These are phyloP conservation scores for Python bivittatus DNA, from an alignment of 2,113 vertebrate genomes.

Conservation along the genomic window DNA sequence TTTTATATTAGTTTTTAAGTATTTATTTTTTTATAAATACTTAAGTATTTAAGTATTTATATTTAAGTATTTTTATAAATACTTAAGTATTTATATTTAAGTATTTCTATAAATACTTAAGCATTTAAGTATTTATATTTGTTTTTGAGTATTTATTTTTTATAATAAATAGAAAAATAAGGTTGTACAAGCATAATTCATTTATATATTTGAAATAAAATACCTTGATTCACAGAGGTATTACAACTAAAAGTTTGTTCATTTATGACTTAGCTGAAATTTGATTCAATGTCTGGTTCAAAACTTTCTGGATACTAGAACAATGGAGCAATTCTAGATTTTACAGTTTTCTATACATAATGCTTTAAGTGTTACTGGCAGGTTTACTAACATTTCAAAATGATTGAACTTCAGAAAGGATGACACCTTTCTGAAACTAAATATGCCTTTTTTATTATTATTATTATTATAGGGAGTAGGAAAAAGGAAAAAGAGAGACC, in stretches of 20 bases:
- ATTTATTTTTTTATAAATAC: background rate
- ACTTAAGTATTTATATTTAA: no score
- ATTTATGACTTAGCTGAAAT: background rate
- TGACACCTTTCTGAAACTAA: background rate
- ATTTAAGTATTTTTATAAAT: no score
- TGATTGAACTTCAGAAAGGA: background rate
- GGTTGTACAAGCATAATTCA: background rate
- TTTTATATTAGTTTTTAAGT: background rate
- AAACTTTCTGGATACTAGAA: background rate
- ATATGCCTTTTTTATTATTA: background rate
- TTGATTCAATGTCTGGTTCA: background rate
- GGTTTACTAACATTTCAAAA: constrained; percentile 14
- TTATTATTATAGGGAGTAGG: constrained; percentile 79
- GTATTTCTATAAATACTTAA: no score
- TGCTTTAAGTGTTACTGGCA: background rate
- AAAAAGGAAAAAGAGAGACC: constrained; percentile 96
- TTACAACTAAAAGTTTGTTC: background rate
- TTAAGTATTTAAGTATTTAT: background rate
- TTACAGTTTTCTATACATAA: background rate
- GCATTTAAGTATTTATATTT: background rate
- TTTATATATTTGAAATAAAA: background rate
- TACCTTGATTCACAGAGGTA: background rate
- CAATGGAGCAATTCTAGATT: background rate
- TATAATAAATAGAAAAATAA: background rate
- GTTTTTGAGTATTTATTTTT: background rate